A percentile compares a stretch with the other conserved stretches of the same genome.
phyloP scores from a whole-genome alignment of 2,888 invertebrate species.

The Alentia gelatinosa region DNA sequence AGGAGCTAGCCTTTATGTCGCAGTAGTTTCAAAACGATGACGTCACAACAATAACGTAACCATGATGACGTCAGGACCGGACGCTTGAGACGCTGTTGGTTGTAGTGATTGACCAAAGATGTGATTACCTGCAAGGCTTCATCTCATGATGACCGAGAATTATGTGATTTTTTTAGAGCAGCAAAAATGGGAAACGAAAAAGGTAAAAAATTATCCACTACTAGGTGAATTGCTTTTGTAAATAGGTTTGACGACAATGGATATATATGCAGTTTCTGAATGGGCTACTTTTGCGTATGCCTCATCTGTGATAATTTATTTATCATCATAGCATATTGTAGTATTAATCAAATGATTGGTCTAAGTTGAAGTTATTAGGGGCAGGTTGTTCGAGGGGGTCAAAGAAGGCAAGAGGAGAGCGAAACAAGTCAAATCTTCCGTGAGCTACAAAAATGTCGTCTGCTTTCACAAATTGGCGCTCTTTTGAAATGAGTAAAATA shows the following conservation, averaged over 20 bases:
- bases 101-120: not conserved
- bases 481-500: too few relatives aligned
- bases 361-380: not conserved
- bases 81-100: not conserved
- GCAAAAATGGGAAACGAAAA: not conserved
- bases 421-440: too few relatives aligned
- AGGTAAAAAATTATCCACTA: not conserved
- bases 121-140: constrained; percentile 14
- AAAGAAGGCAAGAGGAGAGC: too few relatives aligned
- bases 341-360: not conserved
- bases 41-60: not conserved
- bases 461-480: too few relatives aligned
- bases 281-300: not conserved
- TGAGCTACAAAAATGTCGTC: too few relatives aligned
- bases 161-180: constrained; percentile 11
- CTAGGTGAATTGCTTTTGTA: not conserved
- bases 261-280: not conserved
- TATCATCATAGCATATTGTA: not conserved
- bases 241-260: not conserved
- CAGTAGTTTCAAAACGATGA: not conserved
- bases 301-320: constrained; percentile 35
- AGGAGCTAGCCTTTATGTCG: not conserved
- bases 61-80: not conserved
- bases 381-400: not conserved
- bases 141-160: not conserved